phyloP scores from a whole-genome alignment of 2,888 invertebrate genomes.

The Eubasilissa splendida region DNA sequence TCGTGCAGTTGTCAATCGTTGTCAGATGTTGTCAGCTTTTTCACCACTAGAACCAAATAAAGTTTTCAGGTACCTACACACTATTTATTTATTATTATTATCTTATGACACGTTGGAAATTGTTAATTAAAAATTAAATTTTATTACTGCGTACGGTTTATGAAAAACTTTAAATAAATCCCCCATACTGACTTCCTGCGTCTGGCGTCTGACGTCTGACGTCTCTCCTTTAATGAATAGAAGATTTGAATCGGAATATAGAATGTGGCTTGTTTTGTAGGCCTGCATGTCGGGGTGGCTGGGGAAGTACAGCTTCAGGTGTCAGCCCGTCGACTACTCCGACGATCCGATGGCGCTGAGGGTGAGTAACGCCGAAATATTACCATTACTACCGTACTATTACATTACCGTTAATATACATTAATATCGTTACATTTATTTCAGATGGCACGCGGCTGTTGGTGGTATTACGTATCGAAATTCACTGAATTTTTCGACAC shows the following conservation, averaged over 20 bases:
- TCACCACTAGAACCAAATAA: no score
- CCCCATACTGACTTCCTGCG: not conserved
- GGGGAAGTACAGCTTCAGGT: constrained; percentile 84
- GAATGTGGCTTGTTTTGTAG: constrained; percentile 64
- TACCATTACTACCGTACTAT: not conserved
- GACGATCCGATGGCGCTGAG: constrained; percentile 80
- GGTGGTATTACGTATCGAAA: constrained; percentile 97
- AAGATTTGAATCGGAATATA: not conserved
- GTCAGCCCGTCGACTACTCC: constrained; percentile 92
- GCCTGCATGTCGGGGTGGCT: constrained; percentile 81
- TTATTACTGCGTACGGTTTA: not conserved
- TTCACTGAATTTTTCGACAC: constrained; percentile 96
- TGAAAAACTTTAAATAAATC: not conserved
- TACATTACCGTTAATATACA: no score
- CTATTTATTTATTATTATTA: no score
- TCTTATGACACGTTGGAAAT: not conserved
- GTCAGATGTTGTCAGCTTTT: no score
- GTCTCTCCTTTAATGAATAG: not conserved
- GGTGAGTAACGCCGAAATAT: constrained; percentile 65
- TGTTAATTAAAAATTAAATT: not conserved
- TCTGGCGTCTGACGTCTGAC: not conserved
- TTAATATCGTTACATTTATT: constrained; percentile 53
- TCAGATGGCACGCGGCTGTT: constrained; percentile 88
- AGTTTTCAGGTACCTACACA: no score
- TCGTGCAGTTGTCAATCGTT: no score